phyloP scores from a whole-genome alignment of 2,888 invertebrate genomes.

The Tenthredo livida region DNA sequence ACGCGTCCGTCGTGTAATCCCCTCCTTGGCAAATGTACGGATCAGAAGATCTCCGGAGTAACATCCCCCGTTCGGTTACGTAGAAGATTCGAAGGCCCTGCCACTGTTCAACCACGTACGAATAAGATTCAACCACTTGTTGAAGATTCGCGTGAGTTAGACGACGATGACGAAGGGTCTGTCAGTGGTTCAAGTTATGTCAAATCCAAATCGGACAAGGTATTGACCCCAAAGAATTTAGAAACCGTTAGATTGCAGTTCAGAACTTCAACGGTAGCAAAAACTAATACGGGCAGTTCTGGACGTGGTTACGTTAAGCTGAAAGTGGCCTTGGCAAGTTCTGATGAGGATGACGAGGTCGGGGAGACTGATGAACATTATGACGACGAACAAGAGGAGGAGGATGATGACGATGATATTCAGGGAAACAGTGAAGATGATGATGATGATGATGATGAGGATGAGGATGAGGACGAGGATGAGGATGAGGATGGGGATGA shows the following conservation, averaged over 20 bases:
- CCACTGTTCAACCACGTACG: not conserved
- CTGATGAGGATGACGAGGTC: constrained; percentile 57
- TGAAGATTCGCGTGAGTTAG: constrained; percentile 64
- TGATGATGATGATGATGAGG: constrained; percentile 62
- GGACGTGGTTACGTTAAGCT: constrained; percentile 32
- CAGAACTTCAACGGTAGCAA: constrained; percentile 13
- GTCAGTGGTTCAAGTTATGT: constrained; percentile 30
- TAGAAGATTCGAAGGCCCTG: constrained; percentile 3
- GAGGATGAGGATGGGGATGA: constrained; percentile 61
- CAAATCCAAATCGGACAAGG: constrained; percentile 48
- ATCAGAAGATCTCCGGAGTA: constrained; percentile 25
- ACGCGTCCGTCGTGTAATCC: constrained; percentile 61
- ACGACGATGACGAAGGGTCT: constrained; percentile 59
- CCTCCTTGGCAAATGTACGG: constrained; percentile 64
- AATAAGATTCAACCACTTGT: constrained; percentile 46
- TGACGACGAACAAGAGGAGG: constrained; percentile 64
- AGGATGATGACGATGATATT: constrained; percentile 61
- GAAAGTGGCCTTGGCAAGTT: constrained; percentile 56
- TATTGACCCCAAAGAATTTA: not conserved
- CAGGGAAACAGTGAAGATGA: constrained; percentile 67
- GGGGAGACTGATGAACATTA: constrained; percentile 68
- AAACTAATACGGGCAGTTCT: not conserved
- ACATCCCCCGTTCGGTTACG: constrained; percentile 21
- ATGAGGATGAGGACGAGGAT: constrained; percentile 56
- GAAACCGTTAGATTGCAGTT: constrained; percentile 7